These are phyloP conservation scores for Tautogolabrus adspersus DNA, from an alignment of 2,113 vertebrate genomes.

Conservation along the genomic window DNA sequence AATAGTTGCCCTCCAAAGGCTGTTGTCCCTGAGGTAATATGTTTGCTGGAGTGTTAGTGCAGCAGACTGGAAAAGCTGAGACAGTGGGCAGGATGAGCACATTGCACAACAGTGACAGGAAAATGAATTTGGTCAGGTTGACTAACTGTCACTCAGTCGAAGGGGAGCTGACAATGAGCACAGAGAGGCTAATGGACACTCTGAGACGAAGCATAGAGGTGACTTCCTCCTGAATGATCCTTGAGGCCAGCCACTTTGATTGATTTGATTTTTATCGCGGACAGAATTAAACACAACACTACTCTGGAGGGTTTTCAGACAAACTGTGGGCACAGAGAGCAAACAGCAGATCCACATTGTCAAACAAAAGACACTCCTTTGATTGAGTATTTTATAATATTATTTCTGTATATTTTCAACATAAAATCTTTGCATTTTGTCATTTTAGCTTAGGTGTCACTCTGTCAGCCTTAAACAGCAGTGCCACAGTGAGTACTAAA, in stretches of 20 bases:
- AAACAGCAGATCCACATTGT: conserved; percentile 4
- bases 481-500: conserved; percentile 47
- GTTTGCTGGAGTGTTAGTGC: conserved; percentile 67
- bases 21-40: conserved; percentile 66
- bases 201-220: conserved; percentile 64
- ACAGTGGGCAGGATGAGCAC: conserved; percentile 58
- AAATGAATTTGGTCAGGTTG: conserved; percentile 68
- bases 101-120: conserved; percentile 35
- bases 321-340: conserved; percentile 10
- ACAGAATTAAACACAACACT: conserved; percentile 36
- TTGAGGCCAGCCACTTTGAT: conserved; percentile 62
- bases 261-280: conserved; percentile 64
- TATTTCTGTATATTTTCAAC: neutral
- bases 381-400: neutral
- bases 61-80: conserved; percentile 66
- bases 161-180: conserved; percentile 47
- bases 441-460: neutral
- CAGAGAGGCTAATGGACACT: conserved; percentile 65
- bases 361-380: neutral
- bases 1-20: conserved; percentile 52
- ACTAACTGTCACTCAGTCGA: conserved; percentile 65
- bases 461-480: conserved; percentile 26
- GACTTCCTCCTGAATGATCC: conserved; percentile 67
- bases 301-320: conserved; percentile 27
- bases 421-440: neutral